Conservation (phyloP, 2,113 vertebrate species). For the Thunnus maccoyii region DNA sequence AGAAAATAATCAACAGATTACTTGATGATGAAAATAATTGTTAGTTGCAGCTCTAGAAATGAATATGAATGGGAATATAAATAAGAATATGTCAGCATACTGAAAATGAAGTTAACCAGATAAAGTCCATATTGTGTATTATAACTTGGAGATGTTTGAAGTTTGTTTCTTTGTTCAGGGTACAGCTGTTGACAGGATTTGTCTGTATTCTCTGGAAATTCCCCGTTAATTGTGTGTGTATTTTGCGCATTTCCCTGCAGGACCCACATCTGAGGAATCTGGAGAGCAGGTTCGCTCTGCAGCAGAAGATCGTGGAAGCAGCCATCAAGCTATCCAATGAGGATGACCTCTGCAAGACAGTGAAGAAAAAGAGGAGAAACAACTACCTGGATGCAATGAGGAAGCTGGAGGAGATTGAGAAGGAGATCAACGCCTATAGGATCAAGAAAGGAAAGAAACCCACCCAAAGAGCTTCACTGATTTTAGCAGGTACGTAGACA, state of each 20-base stretch:
- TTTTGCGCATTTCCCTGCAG: slow-evolving; percentile 75
- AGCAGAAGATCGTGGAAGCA: slow-evolving; percentile 96
- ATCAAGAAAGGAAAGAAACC: slow-evolving; percentile 91
- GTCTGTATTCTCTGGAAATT: slow-evolving; percentile 15
- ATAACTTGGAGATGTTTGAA: slow-evolving; percentile 17
- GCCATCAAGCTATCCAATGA: slow-evolving; percentile 92
- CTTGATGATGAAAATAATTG: no score
- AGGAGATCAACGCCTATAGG: slow-evolving; percentile 91
- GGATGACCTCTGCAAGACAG: slow-evolving; percentile 91
- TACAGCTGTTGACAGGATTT: not conserved
- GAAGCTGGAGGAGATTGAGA: slow-evolving; percentile 93
- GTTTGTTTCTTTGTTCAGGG: slow-evolving; percentile 1
- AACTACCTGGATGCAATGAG: slow-evolving; percentile 90
- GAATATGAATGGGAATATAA: not conserved
- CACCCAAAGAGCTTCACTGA: slow-evolving; percentile 89
- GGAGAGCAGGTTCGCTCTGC: slow-evolving; percentile 94
- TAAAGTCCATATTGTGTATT: slow-evolving; percentile 1
- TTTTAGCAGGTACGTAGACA: slow-evolving; percentile 85
- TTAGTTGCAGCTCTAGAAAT: no score
- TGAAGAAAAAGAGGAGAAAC: slow-evolving; percentile 93
- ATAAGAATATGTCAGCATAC: not conserved
- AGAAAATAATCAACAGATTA: no score
- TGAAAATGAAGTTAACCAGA: not conserved
- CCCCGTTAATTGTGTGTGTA: slow-evolving; percentile 15
- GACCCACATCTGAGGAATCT: slow-evolving; percentile 92